phyloP scores from a whole-genome alignment of 2,797 vertebrate genomes.

The Pelochelys cantorii region DNA sequence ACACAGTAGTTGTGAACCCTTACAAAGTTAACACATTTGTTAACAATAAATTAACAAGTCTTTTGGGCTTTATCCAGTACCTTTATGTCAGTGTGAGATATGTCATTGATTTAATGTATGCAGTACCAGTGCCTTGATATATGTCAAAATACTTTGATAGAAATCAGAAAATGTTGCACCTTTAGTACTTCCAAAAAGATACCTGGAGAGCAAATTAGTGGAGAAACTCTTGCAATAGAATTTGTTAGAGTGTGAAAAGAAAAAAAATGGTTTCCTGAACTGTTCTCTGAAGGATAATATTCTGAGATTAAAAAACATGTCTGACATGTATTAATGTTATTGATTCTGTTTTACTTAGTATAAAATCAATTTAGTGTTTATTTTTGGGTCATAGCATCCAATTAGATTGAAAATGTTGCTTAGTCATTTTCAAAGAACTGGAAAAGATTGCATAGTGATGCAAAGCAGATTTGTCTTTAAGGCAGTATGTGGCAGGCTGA shows the following conservation, averaged over 20 bases:
- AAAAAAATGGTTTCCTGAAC: background rate
- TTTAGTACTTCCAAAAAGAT: background rate
- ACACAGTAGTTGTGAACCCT: background rate
- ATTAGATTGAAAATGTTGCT: slow-evolving; percentile 30
- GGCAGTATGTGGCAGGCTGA: background rate
- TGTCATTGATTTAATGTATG: background rate
- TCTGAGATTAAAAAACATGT: background rate
- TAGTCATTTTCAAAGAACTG: slow-evolving; percentile 38
- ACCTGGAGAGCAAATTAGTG: background rate
- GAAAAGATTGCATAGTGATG: slow-evolving; percentile 2
- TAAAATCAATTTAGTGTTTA: slow-evolving; percentile 23
- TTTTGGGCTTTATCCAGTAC: background rate
- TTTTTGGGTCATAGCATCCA: slow-evolving; percentile 6
- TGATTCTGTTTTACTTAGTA: background rate
- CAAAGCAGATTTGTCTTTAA: slow-evolving; percentile 25
- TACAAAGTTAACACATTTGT: background rate
- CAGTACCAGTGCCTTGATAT: background rate
- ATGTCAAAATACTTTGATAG: background rate
- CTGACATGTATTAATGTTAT: background rate
- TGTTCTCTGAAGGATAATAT: background rate
- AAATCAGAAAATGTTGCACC: background rate
- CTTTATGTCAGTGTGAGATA: background rate
- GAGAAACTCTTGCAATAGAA: background rate
- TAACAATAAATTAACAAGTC: background rate
- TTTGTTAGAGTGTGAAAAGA: background rate